phyloP scores from a whole-genome alignment of 2,888 invertebrate species.

The Tubulanus polymorphus region DNA sequence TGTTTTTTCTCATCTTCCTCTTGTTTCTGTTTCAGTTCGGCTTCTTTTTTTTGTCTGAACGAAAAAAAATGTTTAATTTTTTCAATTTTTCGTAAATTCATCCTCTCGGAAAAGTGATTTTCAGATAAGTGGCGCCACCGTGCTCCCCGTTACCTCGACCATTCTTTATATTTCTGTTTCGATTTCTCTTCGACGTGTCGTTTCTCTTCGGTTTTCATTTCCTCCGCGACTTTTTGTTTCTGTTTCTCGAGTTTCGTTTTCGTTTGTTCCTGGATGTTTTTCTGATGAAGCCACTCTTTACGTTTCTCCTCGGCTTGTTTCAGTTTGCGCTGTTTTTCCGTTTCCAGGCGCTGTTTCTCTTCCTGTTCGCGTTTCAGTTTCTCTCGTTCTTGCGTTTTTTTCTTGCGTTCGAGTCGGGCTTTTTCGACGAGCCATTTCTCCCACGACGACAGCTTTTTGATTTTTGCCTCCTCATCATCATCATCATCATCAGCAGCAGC shows the following conservation, averaged over 20 bases:
- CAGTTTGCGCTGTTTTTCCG: constrained; percentile 27
- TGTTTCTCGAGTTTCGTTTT: constrained; percentile 21
- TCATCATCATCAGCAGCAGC: too few species aligned
- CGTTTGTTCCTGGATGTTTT: constrained; percentile 23
- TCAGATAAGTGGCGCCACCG: too few species aligned
- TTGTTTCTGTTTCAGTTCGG: constrained; percentile 28
- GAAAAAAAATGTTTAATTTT: too few species aligned
- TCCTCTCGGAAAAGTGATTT: too few species aligned
- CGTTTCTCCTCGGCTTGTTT: constrained; percentile 29
- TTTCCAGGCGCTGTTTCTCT: constrained; percentile 25
- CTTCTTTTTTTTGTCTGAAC: constrained; percentile 26
- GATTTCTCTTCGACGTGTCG: constrained; percentile 20
- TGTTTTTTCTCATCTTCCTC: constrained; percentile 28
- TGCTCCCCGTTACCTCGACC: too few species aligned
- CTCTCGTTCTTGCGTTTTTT: constrained; percentile 21
- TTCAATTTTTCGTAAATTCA: too few species aligned
- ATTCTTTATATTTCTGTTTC: constrained; percentile 18
- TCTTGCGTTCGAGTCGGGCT: constrained; percentile 32
- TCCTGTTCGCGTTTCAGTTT: constrained; percentile 26
- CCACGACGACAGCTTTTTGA: constrained; percentile 38
- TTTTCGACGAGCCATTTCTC: constrained; percentile 44
- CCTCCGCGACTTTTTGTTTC: constrained; percentile 14
- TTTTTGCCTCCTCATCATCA: constrained; percentile 20
- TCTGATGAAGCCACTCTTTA: constrained; percentile 34
- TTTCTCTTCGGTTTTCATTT: constrained; percentile 20